Evolutionary conservation across 2,113 vertebrate genomes (phyloP).

Genomic region (Martes martes): DNA sequence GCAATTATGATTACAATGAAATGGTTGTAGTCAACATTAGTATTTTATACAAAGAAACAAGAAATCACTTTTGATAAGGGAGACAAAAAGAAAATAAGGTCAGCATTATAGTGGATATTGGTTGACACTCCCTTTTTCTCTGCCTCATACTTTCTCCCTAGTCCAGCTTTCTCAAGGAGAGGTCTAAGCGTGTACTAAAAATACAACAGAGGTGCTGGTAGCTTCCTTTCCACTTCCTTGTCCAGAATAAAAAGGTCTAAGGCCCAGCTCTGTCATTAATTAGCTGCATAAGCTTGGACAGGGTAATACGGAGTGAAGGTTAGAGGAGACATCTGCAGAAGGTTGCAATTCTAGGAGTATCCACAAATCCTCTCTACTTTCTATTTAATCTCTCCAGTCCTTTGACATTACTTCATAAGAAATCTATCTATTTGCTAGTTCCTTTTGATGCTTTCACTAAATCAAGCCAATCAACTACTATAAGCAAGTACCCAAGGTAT

Average conservation of each 20-base stretch:
- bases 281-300: background rate
- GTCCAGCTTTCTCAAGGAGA: background rate
- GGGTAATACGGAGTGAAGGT: background rate
- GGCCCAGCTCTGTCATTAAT: background rate
- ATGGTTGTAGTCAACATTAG: background rate
- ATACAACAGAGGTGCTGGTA: background rate
- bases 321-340: background rate
- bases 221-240: background rate
- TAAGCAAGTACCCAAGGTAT: background rate
- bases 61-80: background rate
- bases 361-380: background rate
- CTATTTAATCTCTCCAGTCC: background rate
- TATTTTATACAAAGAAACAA: slow-evolving; percentile 5
- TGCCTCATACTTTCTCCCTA: background rate
- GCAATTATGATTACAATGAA: background rate
- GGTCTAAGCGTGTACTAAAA: background rate
- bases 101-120: background rate
- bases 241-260: background rate
- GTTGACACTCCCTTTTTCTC: background rate
- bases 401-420: background rate
- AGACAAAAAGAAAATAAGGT: background rate
- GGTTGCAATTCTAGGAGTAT: background rate
- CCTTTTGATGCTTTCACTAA: background rate
- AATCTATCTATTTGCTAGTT: background rate
- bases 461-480: background rate